Base-by-base conservation (phyloP, 2,113 vertebrate species). In the Oreochromis spilurus region DNA sequence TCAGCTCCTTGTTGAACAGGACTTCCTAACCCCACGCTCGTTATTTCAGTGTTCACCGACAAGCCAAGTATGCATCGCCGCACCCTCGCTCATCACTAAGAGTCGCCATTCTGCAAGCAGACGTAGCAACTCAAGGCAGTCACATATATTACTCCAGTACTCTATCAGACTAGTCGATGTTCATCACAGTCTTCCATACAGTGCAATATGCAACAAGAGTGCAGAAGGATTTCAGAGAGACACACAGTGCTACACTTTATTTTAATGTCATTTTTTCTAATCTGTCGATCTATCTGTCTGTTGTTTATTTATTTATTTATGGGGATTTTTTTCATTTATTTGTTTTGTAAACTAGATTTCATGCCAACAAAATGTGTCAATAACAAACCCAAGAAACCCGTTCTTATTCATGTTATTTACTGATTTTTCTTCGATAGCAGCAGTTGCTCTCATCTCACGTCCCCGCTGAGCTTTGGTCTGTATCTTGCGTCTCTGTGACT, bases 111-210 rank as follows among this genome's bases (percentile, higher is more conserved):
- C 86, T 82, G 84, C 86, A 85, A 92, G 88, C 89, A 86, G 87
- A 91, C 89, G 91, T 92, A 94, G 92, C 91, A 92, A 8, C 92
- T 92, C 55, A 54, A 29, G 90, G 93, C 79, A 45, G 84, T 89
- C 90, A 83, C 43, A 78, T 89, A 81, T 92, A 81, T 92, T 93
- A 81, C 89, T 93, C 91, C 87, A 87, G 78, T 93, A 84, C 86
- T 87, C 91, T 58, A 13, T 87, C 92, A 91, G 86, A 93, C 85
- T 82, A 79, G 91, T 91, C 87, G 31, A 90, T 89, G 89, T 89
- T 85, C 89, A 88, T 94, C 93, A 94, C 94, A 95, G 95, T 96
- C 95, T 96, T 96, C 95, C 95, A 95, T 95, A 90, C 89, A 67
- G 92, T 94, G 91, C 95, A 94, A 95, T 96, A 96, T 96, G 95